A percentile compares a stretch with the other conserved stretches of the same genome.
These are phyloP conservation scores for Corythornis cristatus DNA, from an alignment of 2,113 vertebrate species.

Conservation along the genomic window DNA sequence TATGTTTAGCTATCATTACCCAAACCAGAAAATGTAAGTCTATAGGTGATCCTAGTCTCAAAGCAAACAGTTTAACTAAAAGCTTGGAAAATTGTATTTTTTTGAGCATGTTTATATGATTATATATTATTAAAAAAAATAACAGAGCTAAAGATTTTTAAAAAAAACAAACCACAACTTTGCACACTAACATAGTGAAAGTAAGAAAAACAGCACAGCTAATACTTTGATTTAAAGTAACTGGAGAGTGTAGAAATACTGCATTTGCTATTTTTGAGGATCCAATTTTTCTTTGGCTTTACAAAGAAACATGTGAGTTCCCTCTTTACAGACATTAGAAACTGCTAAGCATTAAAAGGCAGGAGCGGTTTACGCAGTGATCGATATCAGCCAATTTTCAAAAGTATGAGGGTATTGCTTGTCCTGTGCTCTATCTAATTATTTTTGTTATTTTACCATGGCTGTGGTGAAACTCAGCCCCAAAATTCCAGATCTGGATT, in stretches of 20 bases:
- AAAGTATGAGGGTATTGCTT: background rate
- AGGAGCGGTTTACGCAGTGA: background rate
- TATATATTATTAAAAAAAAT: constrained; percentile 5
- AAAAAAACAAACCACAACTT: background rate
- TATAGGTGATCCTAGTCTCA: background rate
- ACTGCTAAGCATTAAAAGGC: constrained; percentile 15
- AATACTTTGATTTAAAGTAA: constrained; percentile 40
- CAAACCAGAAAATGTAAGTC: background rate
- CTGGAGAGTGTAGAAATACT: constrained; percentile 40
- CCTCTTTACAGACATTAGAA: constrained; percentile 10
- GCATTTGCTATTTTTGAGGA: constrained; percentile 17
- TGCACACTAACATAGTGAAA: background rate
- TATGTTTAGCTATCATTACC: background rate
- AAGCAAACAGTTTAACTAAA: constrained; percentile 29
- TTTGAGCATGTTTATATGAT: background rate
- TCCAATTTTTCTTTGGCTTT: constrained; percentile 22
- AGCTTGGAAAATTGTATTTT: constrained; percentile 12
- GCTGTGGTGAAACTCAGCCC: background rate
- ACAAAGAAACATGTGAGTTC: background rate
- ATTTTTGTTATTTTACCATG: constrained; percentile 30
- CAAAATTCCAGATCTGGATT: constrained; percentile 32
- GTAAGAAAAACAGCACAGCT: constrained; percentile 33
- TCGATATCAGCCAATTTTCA: background rate
- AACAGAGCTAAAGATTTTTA: background rate
- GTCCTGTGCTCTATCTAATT: background rate